A percentile compares a stretch with the other conserved stretches of the same genome.
These are phyloP conservation scores for Tetrapedia diversipes DNA, from an alignment of 2,888 invertebrate genomes.

Conservation along the genomic window DNA sequence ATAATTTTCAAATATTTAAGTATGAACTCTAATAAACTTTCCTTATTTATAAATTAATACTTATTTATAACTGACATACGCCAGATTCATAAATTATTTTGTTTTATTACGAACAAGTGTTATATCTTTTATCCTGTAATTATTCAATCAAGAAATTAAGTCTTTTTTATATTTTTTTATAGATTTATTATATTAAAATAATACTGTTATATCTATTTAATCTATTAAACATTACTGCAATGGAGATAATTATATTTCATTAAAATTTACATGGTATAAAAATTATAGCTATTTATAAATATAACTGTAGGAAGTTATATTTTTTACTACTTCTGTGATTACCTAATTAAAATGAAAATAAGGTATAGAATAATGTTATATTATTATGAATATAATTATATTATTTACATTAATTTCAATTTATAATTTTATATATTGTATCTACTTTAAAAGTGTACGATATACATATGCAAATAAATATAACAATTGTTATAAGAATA, in stretches of 20 bases:
- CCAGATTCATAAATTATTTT: slow-evolving; percentile 24
- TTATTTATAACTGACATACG: background rate
- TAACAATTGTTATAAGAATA: background rate
- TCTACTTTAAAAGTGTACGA: background rate
- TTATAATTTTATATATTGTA: too few species aligned
- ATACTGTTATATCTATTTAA: too few species aligned
- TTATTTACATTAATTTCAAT: too few species aligned
- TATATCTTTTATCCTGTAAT: slow-evolving; percentile 7
- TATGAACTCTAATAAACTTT: slow-evolving; percentile 8
- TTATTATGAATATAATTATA: background rate
- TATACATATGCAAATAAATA: background rate
- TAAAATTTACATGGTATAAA: too few species aligned
- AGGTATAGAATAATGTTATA: background rate
- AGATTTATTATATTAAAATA: background rate
- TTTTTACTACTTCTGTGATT: too few species aligned
- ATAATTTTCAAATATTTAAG: slow-evolving; percentile 15
- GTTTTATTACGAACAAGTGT: background rate
- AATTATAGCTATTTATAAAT: too few species aligned
- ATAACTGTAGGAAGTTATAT: too few species aligned
- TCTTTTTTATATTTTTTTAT: background rate
- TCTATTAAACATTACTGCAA: too few species aligned
- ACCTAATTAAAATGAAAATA: too few species aligned
- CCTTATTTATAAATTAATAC: slow-evolving; percentile 1
- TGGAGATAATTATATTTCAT: too few species aligned
- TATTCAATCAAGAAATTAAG: slow-evolving; percentile 10